Base-by-base conservation (phyloP, 2,797 vertebrate genomes). In the Siniperca obscura region DNA sequence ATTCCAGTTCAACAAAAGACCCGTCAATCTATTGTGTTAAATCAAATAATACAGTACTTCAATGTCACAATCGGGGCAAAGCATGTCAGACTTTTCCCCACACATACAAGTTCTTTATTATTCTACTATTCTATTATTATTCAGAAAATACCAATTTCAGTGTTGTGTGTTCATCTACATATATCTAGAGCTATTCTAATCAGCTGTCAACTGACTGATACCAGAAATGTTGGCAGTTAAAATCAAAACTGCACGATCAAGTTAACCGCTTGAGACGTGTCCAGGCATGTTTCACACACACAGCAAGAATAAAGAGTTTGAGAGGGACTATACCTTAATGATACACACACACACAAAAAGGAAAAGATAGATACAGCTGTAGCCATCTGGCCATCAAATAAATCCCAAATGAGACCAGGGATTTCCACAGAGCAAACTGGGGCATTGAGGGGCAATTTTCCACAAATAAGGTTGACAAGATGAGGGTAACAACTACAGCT, bases 351-450 rank as follows among this genome's bases (percentile, higher is more conserved):
- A 48, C 62, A 11, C 52, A 72, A 71, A 78, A 69, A 72, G 10
- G 42, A 52, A 34, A 1, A 17, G 48, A 50, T 30, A 70, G 55
- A 22, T 68, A 86, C 74, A 77, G 66, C 59, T 70, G 81, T 0
- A 59, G 46, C 71, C 65, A 65, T 74, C 38, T 5, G 22, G 25
- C 56, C 56, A 42, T 80, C 71, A 86, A 83, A 89, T 84, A 82
- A 85, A 87, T 80, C 71, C 50, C 61, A 81, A 80, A 81, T 9
- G 53, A 90, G 48, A 70, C 62, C 6, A 79, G 48, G 81, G 71
- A 83, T 71, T 71, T 85, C 68, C 64, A 71, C 59, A 25, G 56
- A 59, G 69, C 14, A 80, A 79, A 74, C 17, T 17, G 57, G 70
- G 36, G 57, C 66, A 67, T 76, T 70, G 50, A 81, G 38, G 27